A percentile compares a stretch with the other conserved stretches of the same genome.
phyloP scores from a whole-genome alignment of 2,113 vertebrate species.

The Ardeotis arabs region DNA sequence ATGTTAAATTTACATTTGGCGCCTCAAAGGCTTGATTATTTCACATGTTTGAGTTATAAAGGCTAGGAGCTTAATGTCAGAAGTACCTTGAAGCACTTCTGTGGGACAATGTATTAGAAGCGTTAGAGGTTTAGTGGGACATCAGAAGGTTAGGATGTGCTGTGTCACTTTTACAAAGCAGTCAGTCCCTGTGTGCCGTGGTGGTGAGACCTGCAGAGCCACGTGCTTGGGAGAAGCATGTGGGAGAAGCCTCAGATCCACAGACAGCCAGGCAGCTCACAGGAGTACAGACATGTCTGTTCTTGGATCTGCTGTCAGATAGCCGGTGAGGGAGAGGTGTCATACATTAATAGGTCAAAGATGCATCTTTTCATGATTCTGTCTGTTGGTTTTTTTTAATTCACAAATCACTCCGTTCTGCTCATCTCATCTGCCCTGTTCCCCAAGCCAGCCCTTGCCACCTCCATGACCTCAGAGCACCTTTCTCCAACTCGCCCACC shows the following conservation, averaged over 20 bases:
- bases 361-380: background rate
- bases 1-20: background rate
- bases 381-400: background rate
- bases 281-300: background rate
- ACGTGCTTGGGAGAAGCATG: fast-evolving
- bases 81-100: background rate
- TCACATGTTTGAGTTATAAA: background rate
- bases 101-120: background rate
- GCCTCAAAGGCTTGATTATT: background rate
- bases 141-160: background rate
- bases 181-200: background rate
- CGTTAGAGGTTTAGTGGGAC: background rate
- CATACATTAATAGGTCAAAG: fast-evolving
- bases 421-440: background rate
- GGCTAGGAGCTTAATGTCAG: background rate
- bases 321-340: background rate
- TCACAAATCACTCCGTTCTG: background rate
- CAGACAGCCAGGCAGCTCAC: background rate
- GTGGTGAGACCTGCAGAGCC: background rate
- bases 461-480: fast-evolving
- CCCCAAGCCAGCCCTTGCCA: background rate
- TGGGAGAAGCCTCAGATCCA: fast-evolving
- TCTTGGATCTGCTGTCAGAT: background rate
- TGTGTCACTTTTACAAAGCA: background rate
- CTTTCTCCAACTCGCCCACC: background rate